phyloP scores from a whole-genome alignment of 1,140 invertebrate species.

The Danaus melanippus region DNA sequence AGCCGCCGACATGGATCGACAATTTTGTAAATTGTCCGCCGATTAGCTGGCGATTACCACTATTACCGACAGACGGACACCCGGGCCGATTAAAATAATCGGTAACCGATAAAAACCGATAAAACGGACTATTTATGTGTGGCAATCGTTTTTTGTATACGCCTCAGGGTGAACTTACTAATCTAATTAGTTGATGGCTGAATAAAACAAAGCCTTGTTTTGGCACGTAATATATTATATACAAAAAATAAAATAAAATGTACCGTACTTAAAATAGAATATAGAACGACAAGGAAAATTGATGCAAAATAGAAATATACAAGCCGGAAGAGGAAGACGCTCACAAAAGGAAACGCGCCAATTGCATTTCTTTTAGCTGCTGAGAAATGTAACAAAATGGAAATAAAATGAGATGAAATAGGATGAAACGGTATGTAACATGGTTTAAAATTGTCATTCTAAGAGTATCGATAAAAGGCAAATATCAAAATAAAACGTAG shows the following conservation, averaged over 20 bases:
- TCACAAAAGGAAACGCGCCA: too few relatives aligned
- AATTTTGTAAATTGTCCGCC: slow-evolving; percentile 68
- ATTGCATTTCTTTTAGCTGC: too few relatives aligned
- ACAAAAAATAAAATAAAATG: too few relatives aligned
- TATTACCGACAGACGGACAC: slow-evolving; percentile 67
- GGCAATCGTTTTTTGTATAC: slow-evolving; percentile 37
- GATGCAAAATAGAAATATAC: background rate
- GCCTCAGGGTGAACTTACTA: slow-evolving; percentile 22
- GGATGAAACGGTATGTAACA: too few relatives aligned
- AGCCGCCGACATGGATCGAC: slow-evolving; percentile 63
- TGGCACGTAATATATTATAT: too few relatives aligned
- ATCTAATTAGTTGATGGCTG: slow-evolving; percentile 11
- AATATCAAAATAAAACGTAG: too few relatives aligned
- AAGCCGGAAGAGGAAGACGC: background rate
- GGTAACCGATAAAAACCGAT: slow-evolving; percentile 62
- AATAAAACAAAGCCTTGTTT: too few relatives aligned
- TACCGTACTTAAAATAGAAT: too few relatives aligned
- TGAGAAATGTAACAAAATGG: too few relatives aligned
- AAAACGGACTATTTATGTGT: slow-evolving; percentile 46
- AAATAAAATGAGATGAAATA: too few relatives aligned
- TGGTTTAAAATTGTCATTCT: too few relatives aligned
- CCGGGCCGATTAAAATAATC: slow-evolving; percentile 67
- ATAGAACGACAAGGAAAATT: background rate
- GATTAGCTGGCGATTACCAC: slow-evolving; percentile 68
- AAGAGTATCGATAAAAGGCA: too few relatives aligned